phyloP scores from a whole-genome alignment of 2,113 vertebrate genomes.

The Butorides virescens region DNA sequence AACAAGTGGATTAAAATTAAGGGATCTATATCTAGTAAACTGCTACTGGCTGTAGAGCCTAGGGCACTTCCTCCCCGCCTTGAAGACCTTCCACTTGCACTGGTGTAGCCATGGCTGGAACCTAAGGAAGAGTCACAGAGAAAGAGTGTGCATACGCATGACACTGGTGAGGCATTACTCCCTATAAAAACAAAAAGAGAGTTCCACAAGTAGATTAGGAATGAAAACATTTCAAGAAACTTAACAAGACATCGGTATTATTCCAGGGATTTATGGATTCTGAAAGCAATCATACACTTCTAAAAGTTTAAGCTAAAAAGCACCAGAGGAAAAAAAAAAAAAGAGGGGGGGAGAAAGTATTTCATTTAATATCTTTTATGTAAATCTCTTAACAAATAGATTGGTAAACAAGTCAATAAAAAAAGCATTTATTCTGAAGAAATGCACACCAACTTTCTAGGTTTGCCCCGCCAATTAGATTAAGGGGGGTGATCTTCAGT shows the following conservation, averaged over 20 bases:
- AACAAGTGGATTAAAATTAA: conserved; percentile 94
- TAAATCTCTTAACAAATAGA: background rate
- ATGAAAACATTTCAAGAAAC: background rate
- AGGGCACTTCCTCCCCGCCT: conserved; percentile 68
- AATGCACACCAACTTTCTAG: background rate
- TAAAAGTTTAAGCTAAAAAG: background rate
- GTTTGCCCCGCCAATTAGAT: background rate
- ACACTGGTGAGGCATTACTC: background rate
- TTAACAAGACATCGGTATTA: background rate
- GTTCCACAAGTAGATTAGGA: background rate
- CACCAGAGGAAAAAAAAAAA: too few relatives aligned
- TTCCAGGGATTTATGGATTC: background rate
- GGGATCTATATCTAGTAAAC: conserved; percentile 92
- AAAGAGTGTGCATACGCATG: background rate
- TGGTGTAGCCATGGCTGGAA: conserved; percentile 67
- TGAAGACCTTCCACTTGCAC: conserved; percentile 70
- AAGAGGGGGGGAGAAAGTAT: background rate
- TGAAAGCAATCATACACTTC: background rate
- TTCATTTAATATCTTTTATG: background rate
- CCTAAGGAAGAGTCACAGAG: conserved; percentile 45
- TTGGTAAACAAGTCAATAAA: background rate
- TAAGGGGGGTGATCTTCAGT: background rate
- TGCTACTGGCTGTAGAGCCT: conserved; percentile 75
- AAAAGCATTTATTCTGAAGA: background rate
- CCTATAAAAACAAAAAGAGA: background rate